Evolutionary conservation across 2,888 invertebrate genomes (phyloP).

Genomic region (Yponomeuta evonymella): DNA sequence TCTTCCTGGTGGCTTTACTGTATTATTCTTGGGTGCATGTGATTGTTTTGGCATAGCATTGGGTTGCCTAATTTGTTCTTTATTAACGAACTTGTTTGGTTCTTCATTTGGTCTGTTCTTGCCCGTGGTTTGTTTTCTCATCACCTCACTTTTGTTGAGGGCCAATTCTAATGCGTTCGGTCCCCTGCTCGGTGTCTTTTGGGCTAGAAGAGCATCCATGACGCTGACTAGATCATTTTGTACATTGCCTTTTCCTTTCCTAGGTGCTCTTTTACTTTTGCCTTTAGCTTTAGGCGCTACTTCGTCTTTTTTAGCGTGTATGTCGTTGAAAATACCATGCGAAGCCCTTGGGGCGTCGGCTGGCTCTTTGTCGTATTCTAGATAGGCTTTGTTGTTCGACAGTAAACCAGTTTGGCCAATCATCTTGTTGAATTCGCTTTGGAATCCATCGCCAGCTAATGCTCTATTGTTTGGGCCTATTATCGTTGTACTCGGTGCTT

Average conservation of each 20-base stretch:
- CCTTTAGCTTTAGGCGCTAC: background rate
- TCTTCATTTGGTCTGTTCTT: constrained; percentile 6
- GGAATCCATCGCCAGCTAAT: background rate
- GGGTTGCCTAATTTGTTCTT: background rate
- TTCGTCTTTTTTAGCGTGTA: background rate
- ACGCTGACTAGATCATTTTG: constrained; percentile 54
- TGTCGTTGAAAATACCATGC: background rate
- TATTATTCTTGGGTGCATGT: background rate
- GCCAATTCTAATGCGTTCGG: constrained; percentile 53
- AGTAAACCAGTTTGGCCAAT: background rate
- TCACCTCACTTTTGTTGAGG: constrained; percentile 34
- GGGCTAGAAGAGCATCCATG: constrained; percentile 50
- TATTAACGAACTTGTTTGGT: background rate
- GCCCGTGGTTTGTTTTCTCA: background rate
- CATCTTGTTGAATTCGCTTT: background rate
- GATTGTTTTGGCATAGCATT: background rate
- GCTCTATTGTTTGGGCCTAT: background rate
- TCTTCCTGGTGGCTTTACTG: background rate
- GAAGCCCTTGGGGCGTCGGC: background rate
- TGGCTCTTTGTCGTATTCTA: background rate
- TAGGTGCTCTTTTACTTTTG: constrained; percentile 3
- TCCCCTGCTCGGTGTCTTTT: constrained; percentile 57
- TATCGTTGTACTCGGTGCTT: background rate
- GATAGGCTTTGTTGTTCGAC: background rate
- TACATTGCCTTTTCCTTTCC: background rate